phyloP scores from a whole-genome alignment of 2,797 vertebrate species.

The Danio choprae region DNA sequence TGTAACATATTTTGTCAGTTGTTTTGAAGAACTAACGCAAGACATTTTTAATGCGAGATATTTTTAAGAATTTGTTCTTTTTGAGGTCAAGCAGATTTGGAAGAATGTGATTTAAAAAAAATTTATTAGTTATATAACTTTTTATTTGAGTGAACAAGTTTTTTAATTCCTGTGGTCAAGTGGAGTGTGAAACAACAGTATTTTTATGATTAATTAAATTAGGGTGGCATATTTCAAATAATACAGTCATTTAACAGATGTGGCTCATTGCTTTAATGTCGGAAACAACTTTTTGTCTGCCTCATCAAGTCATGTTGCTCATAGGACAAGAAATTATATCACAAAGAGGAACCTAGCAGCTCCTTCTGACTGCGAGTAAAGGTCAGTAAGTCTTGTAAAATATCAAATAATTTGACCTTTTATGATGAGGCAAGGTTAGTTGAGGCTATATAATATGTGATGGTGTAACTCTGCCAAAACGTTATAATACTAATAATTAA shows the following conservation, averaged over 20 bases:
- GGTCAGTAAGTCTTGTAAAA: not conserved
- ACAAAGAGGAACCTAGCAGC: not conserved
- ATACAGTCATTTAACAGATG: not conserved
- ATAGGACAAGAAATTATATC: not conserved
- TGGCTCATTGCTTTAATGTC: not conserved
- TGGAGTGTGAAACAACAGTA: too few relatives aligned
- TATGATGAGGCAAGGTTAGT: not conserved
- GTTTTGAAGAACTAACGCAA: too few relatives aligned
- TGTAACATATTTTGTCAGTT: too few relatives aligned
- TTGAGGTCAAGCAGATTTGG: not conserved
- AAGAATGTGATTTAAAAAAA: not conserved
- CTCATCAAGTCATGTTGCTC: not conserved
- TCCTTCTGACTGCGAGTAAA: conserved; percentile 9
- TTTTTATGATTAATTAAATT: too few relatives aligned
- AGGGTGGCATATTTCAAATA: too few relatives aligned
- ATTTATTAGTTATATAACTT: not conserved
- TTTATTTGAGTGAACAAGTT: not conserved
- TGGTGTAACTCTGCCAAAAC: not conserved
- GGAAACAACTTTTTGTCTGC: not conserved
- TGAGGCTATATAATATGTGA: not conserved
- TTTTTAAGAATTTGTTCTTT: not conserved
- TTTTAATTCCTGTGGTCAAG: not conserved
- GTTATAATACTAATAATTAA: not conserved
- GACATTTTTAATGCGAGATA: too few relatives aligned
- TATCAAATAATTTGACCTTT: not conserved